These are phyloP conservation scores for Zygogramma bicolorata DNA, from an alignment of 2,888 invertebrate species.

Conservation along the genomic window DNA sequence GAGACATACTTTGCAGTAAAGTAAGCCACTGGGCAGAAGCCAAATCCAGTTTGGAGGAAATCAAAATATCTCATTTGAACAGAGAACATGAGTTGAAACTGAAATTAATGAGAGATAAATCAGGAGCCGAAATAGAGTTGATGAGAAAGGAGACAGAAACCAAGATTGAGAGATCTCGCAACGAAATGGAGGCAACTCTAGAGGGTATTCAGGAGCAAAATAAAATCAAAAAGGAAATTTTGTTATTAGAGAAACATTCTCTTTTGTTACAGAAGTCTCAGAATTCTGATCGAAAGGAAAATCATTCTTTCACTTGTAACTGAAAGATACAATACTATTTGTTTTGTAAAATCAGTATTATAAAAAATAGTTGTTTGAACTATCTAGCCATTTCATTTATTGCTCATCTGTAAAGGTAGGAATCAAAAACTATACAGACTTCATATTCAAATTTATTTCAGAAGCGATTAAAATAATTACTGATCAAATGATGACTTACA, in stretches of 20 bases:
- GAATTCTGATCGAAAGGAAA: neutral
- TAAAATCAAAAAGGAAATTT: conserved; percentile 5
- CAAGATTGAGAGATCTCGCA: neutral
- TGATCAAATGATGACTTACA: neutral
- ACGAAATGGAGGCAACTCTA: neutral
- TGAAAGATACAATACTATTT: neutral
- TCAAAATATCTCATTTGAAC: neutral
- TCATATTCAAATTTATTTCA: neutral
- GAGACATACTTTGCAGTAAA: neutral
- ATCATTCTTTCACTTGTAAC: neutral
- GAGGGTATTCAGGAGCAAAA: neutral
- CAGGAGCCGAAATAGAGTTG: neutral
- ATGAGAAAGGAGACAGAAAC: neutral
- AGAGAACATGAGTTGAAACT: neutral
- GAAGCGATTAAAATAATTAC: neutral
- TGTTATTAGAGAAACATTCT: neutral
- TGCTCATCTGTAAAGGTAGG: neutral
- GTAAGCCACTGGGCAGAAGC: neutral
- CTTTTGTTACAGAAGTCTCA: neutral
- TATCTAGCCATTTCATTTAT: neutral
- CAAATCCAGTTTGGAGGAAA: neutral
- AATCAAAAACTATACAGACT: neutral
- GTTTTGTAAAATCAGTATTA: neutral
- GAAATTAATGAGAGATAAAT: neutral
- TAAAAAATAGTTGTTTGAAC: neutral